These are phyloP conservation scores for Calosoma granatense DNA, from an alignment of 1,140 invertebrate genomes.

Conservation along the genomic window DNA sequence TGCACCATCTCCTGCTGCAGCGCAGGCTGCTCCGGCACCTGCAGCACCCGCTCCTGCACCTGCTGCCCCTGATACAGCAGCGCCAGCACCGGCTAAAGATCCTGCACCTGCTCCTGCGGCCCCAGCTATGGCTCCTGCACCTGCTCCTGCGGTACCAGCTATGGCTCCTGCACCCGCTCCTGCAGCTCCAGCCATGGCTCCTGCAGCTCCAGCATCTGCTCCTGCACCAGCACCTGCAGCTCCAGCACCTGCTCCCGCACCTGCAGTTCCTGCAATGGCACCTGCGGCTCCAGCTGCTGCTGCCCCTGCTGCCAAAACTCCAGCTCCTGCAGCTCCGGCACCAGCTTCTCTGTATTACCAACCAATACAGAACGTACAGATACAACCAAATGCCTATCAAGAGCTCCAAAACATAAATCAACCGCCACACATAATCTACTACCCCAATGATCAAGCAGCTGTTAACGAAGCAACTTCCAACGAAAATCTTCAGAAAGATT, in stretches of 20 bases:
- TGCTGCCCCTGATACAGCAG: conserved; percentile 21
- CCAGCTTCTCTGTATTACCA: conserved; percentile 27
- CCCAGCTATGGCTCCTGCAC: conserved; percentile 26
- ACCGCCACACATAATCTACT: neutral
- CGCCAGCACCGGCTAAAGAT: conserved; percentile 18
- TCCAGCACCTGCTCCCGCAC: too few relatives aligned
- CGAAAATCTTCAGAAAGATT: conserved; percentile 17
- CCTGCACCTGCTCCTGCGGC: conserved; percentile 17
- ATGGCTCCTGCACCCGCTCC: conserved; percentile 30
- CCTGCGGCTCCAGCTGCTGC: conserved; percentile 4
- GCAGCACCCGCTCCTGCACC: conserved; percentile 19
- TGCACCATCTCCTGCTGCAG: conserved; percentile 24
- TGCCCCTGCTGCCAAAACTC: conserved; percentile 18
- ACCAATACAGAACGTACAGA: conserved; percentile 17
- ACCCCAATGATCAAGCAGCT: neutral
- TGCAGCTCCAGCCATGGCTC: conserved; percentile 20
- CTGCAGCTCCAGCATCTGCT: conserved; percentile 24
- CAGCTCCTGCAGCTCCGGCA: conserved; percentile 21
- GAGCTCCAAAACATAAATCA: conserved; percentile 29
- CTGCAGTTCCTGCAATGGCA: conserved; percentile 13
- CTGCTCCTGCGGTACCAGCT: conserved; percentile 26
- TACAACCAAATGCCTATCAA: conserved; percentile 7
- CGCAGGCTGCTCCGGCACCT: conserved; percentile 24
- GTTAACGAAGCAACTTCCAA: neutral
- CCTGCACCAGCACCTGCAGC: too few relatives aligned